Percentiles rank a stretch among this genome's conserved stretches.
Conservation (phyloP, 2,113 vertebrate species). For the Chelonoidis abingdonii region DNA sequence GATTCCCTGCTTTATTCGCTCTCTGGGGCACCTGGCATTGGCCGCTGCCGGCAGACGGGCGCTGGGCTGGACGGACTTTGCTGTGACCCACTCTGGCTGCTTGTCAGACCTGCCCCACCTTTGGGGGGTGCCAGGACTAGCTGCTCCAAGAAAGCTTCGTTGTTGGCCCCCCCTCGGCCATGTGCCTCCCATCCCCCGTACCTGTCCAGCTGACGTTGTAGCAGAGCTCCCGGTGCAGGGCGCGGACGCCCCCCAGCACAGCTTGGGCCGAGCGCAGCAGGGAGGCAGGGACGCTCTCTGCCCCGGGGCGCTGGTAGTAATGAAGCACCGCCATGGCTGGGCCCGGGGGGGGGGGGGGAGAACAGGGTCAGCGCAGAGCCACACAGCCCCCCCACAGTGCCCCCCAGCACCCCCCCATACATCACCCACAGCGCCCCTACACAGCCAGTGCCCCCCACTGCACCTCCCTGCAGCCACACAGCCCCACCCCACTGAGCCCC, state of each 20-base stretch:
- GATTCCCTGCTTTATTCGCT: too few species aligned
- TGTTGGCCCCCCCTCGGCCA: not conserved
- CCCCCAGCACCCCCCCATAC: not conserved
- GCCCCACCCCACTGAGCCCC: too few species aligned
- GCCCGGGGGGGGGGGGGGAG: too few species aligned
- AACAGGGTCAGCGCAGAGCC: too few species aligned
- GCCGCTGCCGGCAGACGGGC: too few species aligned
- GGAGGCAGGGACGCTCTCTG: accelerated
- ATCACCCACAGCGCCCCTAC: not conserved
- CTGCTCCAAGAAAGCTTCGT: not conserved
- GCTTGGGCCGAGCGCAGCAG: not conserved
- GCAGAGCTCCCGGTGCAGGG: not conserved
- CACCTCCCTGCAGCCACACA: too few species aligned
- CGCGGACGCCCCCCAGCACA: not conserved
- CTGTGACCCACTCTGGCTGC: not conserved
- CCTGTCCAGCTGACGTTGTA: not conserved
- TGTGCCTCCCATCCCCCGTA: not conserved
- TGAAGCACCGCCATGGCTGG: not conserved
- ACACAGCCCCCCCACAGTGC: constrained; percentile 79
- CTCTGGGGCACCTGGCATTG: too few species aligned
- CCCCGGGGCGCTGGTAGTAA: not conserved
- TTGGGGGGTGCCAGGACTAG: too few species aligned
- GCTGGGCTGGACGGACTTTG: not conserved
- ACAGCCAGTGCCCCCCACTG: too few species aligned
- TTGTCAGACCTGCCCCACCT: too few species aligned